phyloP scores from a whole-genome alignment of 92 coral and sea anemone species.

The Micromussa lordhowensis region DNA sequence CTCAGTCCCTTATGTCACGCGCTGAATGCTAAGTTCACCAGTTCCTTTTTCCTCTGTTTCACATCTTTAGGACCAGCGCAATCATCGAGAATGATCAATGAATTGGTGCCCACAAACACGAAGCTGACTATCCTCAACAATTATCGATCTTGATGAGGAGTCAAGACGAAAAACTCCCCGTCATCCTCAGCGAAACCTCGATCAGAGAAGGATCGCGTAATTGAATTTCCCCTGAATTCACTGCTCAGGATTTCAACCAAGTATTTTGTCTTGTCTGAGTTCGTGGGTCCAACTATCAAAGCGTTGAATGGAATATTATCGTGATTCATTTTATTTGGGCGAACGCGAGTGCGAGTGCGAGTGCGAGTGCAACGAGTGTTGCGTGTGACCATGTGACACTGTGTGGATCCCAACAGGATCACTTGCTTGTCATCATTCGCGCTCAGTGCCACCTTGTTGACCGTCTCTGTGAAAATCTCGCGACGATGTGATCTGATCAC shows the following conservation, averaged over 20 bases:
- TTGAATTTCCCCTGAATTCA: not conserved
- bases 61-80: slow-evolving; percentile 3
- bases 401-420: not conserved
- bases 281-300: too few relatives aligned
- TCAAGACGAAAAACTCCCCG: not conserved
- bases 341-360: too few relatives aligned
- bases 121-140: not conserved
- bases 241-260: slow-evolving; percentile 18
- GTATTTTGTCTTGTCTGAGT: slow-evolving; percentile 14
- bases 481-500: not conserved
- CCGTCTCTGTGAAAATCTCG: not conserved
- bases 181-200: slow-evolving; percentile 25
- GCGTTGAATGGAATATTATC: too few relatives aligned
- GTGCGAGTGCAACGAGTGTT: too few relatives aligned
- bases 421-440: not conserved
- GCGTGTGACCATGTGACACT: too few relatives aligned
- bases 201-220: slow-evolving; percentile 29
- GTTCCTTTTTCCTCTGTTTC: not conserved
- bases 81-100: slow-evolving; percentile 1
- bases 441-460: not conserved
- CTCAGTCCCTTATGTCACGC: slow-evolving; percentile 5
- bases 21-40: slow-evolving; percentile 13
- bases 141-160: slow-evolving; percentile 19
- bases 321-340: too few relatives aligned
- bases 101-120: slow-evolving; percentile 8